Conservation (phyloP, 1,140 invertebrate genomes). For the honey bee (Apis mellifera) region DNA sequence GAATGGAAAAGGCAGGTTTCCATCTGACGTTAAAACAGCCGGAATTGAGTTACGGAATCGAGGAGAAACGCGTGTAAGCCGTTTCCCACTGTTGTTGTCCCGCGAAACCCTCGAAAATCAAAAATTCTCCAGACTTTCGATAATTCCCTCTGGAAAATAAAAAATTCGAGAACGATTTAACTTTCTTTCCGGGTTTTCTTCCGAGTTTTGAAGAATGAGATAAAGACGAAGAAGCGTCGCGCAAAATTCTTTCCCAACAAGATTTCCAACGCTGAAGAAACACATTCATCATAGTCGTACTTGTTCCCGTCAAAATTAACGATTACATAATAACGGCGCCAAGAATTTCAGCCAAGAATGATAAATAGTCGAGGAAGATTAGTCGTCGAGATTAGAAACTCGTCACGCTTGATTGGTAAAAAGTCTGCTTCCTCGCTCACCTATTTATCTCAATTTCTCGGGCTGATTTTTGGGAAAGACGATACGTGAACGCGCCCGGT, state of each 20-base stretch:
- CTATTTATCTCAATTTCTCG: conserved; percentile 47
- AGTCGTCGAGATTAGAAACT: conserved; percentile 2
- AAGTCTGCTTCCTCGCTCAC: neutral
- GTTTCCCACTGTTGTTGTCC: neutral
- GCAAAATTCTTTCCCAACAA: neutral
- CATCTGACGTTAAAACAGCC: conserved; percentile 50
- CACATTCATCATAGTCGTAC: neutral
- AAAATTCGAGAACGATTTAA: no score
- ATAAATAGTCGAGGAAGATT: neutral
- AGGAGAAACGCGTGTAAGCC: conserved; percentile 32
- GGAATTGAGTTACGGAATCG: conserved; percentile 61
- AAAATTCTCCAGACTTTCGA: no score
- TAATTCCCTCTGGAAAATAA: no score
- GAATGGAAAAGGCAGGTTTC: conserved; percentile 62
- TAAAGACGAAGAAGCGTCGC: neutral
- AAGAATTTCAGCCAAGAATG: neutral
- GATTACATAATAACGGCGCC: neutral
- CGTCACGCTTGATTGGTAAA: conserved; percentile 12
- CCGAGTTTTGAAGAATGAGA: no score
- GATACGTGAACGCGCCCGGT: conserved; percentile 2
- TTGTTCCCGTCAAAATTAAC: neutral
- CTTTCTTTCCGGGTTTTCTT: no score
- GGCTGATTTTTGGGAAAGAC: neutral
- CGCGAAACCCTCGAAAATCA: neutral
- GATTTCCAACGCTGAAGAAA: neutral